Evolutionary conservation across 2,797 vertebrate genomes (phyloP).

Genomic region (Clarias laeviceps): DNA sequence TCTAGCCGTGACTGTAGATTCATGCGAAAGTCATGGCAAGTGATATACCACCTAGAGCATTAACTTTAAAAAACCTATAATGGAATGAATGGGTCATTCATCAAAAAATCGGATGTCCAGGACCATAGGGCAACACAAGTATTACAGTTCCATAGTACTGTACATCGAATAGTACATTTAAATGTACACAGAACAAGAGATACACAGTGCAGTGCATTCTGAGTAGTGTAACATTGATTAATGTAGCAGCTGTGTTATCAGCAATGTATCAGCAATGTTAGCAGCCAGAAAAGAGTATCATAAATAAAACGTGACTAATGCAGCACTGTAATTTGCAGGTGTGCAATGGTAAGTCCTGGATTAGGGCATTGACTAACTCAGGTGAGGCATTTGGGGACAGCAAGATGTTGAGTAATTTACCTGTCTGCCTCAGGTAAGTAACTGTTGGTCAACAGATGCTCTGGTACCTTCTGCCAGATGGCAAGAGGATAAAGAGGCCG

Average conservation of each 20-base stretch:
- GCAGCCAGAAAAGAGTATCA: not conserved
- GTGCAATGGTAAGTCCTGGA: not conserved
- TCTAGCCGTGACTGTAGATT: not conserved
- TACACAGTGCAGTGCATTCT: not conserved
- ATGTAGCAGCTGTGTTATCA: not conserved
- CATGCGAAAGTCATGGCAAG: not conserved
- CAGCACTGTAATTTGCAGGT: not conserved
- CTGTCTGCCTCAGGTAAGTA: not conserved
- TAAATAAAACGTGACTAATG: not conserved
- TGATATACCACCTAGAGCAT: not conserved
- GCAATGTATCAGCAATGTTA: not conserved
- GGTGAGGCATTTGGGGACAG: not conserved
- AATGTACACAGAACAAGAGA: not conserved
- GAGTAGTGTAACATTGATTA: not conserved
- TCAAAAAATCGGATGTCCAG: no score
- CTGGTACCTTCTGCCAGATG: conserved; percentile 2
- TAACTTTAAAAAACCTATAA: no score
- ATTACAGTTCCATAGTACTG: not conserved
- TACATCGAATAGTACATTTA: not conserved
- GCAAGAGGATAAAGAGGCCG: not conserved
- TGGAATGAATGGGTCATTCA: no score
- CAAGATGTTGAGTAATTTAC: not conserved
- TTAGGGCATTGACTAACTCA: not conserved
- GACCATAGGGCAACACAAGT: no score
- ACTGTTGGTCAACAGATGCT: not conserved